Percentiles rank a stretch among this genome's conserved stretches.
Evolutionary conservation across 2,888 invertebrate species (phyloP).

Genomic region (Ectemnius continuus): DNA sequence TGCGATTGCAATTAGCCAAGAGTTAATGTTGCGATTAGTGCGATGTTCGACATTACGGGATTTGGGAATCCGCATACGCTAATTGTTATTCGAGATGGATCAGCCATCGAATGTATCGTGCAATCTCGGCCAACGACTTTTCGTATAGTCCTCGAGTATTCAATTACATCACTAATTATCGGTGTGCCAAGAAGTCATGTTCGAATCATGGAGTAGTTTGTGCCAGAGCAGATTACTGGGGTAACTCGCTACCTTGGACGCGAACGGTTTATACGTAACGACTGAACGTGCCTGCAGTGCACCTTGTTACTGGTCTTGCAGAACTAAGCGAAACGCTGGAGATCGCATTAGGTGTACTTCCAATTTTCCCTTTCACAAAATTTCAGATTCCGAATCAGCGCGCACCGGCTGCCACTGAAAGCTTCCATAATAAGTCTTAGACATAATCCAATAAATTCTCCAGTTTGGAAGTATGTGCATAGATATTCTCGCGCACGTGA

Average conservation of each 20-base stretch:
- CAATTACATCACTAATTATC: constrained; percentile 55
- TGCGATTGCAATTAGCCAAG: background rate
- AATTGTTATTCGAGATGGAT: no score
- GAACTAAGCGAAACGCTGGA: constrained; percentile 27
- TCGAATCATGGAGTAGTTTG: background rate
- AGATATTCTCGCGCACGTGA: no score
- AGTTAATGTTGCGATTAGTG: no score
- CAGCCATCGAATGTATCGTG: no score
- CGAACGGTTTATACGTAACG: constrained; percentile 14
- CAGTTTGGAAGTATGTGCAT: no score
- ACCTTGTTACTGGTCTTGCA: constrained; percentile 7
- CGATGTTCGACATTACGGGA: no score
- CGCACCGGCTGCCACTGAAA: no score
- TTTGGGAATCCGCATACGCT: no score
- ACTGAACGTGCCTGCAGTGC: constrained; percentile 15
- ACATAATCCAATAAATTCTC: no score
- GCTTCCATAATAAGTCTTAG: no score
- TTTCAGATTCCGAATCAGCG: no score
- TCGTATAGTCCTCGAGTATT: constrained; percentile 26
- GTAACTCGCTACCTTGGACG: constrained; percentile 9
- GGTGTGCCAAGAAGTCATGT: constrained; percentile 1
- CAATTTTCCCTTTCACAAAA: no score
- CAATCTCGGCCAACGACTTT: background rate
- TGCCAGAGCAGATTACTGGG: constrained; percentile 7
- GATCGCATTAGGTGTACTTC: background rate